Conservation (phyloP, 64 coral and sea anemone genomes). For the Montipora capricornis region DNA sequence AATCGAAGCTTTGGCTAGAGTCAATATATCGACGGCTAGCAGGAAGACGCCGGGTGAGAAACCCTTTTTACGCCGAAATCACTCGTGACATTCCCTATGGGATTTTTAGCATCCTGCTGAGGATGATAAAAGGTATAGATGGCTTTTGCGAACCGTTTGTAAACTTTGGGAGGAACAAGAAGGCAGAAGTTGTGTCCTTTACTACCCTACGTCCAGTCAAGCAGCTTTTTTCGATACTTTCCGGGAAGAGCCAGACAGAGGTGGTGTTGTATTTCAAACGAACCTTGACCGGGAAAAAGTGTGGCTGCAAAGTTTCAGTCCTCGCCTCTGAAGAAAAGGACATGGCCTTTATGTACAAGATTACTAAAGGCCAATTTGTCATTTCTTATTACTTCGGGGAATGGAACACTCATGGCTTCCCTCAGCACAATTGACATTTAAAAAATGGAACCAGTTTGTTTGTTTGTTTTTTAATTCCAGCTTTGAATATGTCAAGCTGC, state of each 20-base stretch:
- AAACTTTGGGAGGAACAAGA: conserved; percentile 63
- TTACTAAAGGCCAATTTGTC: conserved; percentile 57
- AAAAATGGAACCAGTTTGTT: background rate
- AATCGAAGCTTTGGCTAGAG: conserved; percentile 33
- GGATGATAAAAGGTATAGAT: conserved; percentile 30
- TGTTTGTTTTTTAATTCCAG: background rate
- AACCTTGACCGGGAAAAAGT: conserved; percentile 38
- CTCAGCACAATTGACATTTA: conserved; percentile 41
- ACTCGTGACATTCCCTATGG: conserved; percentile 51
- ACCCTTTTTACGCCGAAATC: conserved; percentile 69
- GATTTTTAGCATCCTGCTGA: conserved; percentile 54
- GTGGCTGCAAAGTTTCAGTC: conserved; percentile 55
- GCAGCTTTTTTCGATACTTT: conserved; percentile 61
- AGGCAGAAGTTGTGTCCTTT: conserved; percentile 74
- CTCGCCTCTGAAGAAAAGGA: conserved; percentile 74
- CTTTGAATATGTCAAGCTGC: background rate
- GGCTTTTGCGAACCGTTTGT: conserved; percentile 62
- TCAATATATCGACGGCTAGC: conserved; percentile 28
- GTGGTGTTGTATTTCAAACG: conserved; percentile 62
- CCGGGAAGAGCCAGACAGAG: conserved; percentile 16
- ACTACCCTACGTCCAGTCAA: conserved; percentile 42
- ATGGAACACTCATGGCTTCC: conserved; percentile 66
- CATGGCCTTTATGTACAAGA: conserved; percentile 72
- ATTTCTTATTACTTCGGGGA: conserved; percentile 68
- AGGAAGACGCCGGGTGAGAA: conserved; percentile 25